A percentile compares a stretch with the other conserved stretches of the same genome.
phyloP scores from a whole-genome alignment of 64 coral and sea anemone species.

The Trachythela sp. region DNA sequence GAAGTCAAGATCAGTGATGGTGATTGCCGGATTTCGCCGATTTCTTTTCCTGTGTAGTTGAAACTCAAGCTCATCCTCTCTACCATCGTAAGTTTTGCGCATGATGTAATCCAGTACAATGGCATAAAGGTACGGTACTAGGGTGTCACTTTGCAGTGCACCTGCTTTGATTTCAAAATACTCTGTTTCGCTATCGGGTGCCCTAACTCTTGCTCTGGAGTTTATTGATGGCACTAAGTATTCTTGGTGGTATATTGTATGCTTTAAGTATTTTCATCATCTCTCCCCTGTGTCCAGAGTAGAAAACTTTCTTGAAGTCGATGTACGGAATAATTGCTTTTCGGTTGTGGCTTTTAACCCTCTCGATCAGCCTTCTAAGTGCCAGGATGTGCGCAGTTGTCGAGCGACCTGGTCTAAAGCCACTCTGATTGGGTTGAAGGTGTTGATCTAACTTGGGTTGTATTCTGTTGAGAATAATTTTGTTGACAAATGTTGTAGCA shows the following conservation, averaged over 20 bases:
- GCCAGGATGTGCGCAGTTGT: slow-evolving; percentile 3
- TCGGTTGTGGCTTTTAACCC: neutral
- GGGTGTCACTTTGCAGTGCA: slow-evolving; percentile 17
- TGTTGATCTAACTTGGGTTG: neutral
- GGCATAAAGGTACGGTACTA: slow-evolving; percentile 17
- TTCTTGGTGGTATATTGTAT: neutral
- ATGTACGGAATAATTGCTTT: neutral
- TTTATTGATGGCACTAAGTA: slow-evolving; percentile 12
- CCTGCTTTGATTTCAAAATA: too few species aligned
- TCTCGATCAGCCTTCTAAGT: too few species aligned
- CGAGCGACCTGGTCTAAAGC: slow-evolving; percentile 33
- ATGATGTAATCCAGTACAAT: slow-evolving; percentile 30
- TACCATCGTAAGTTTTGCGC: neutral
- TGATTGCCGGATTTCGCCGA: neutral
- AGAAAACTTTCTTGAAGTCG: neutral
- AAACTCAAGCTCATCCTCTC: slow-evolving; percentile 22
- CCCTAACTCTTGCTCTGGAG: neutral
- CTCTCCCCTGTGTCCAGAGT: neutral
- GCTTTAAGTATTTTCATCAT: neutral
- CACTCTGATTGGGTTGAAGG: slow-evolving; percentile 41
- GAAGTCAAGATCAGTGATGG: slow-evolving; percentile 30
- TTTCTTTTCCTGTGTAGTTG: neutral
- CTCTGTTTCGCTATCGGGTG: slow-evolving; percentile 2
- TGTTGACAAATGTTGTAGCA: too few species aligned
- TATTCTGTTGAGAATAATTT: slow-evolving; percentile 50